Evolutionary conservation across 1,140 invertebrate genomes (phyloP).

Genomic region (Spodoptera litura): DNA sequence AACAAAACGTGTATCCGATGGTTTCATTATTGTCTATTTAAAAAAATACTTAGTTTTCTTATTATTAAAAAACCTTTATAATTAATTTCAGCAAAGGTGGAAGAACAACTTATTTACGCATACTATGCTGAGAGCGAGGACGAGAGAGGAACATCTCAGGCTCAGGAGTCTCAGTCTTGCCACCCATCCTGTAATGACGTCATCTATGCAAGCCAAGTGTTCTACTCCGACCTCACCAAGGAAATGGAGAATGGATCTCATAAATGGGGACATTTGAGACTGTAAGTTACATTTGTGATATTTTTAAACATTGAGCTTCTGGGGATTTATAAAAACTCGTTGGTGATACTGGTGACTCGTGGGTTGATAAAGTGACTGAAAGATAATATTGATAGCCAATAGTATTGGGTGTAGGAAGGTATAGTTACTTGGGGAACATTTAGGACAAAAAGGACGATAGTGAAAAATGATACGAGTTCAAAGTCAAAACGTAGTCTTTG

Average conservation of each 20-base stretch:
- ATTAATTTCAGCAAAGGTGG: slow-evolving; percentile 61
- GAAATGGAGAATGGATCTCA: slow-evolving; percentile 55
- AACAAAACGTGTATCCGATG: no score
- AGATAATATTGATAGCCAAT: no score
- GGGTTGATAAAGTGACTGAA: no score
- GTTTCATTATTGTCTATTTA: no score
- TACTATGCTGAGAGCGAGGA: slow-evolving; percentile 78
- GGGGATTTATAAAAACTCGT: no score
- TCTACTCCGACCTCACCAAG: slow-evolving; percentile 75
- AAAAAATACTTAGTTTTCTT: neutral
- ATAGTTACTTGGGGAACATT: no score
- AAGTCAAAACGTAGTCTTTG: no score
- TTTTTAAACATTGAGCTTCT: neutral
- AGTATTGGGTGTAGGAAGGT: no score
- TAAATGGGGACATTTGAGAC: slow-evolving; percentile 56
- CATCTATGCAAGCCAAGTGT: slow-evolving; percentile 75
- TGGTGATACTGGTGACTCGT: no score
- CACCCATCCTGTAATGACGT: slow-evolving; percentile 79
- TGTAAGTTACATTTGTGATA: slow-evolving; percentile 50
- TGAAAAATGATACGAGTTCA: no score
- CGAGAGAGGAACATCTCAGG: slow-evolving; percentile 45
- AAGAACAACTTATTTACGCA: slow-evolving; percentile 70
- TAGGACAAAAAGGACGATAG: no score
- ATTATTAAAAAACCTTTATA: neutral
- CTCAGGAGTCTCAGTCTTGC: slow-evolving; percentile 66